Evolutionary conservation across 2,113 vertebrate species (phyloP), one percentile per base, ranked within the genome.

Genomic region (Eidolon helvum): DNA sequence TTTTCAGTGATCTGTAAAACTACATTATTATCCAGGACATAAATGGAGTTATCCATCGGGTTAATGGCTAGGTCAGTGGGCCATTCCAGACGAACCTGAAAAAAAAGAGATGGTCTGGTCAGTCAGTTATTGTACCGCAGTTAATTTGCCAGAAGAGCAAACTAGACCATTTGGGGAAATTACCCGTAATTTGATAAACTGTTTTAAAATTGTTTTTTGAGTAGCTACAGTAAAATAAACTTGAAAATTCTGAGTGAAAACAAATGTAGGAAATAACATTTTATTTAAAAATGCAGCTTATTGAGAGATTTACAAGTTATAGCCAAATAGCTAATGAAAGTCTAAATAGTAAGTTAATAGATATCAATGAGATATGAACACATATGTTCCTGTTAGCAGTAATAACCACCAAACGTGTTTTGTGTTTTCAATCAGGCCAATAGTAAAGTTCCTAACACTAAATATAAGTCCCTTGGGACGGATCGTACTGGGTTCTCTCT

Each of bases 21-120:
- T 0, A 99, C 99, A 1, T 99, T 99, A 98, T 99, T 99, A 98
- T 99, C 99, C 98, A 99, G 94, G 50, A 99, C 99, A 0, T 99
- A 99, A 55, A 99, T 99, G 48, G 99, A 99, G 98, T 99, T 99
- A 97, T 99, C 99, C 99, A 99, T 99, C 0, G 99, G 99, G 98
- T 99, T 99, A 75, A 99, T 99, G 12, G 99, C 99, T 4, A 99
- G 98, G 97, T 99, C 99, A 7, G 99, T 99, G 40, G 99, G 99
- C 99, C 99, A 99, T 90, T 99, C 99, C 98, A 99, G 98, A 94
- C 99, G 99, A 59, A 99, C 99, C 99, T 99, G 77, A 94, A 45
- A 90, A 94, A 0, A 87, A 38, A 95, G 93, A 97, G 91, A 92
- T 0, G 55, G 43, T 5, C 96, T 80, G n/a, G 94, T 98, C 86